Evolutionary conservation across 2,113 vertebrate species (phyloP), one percentile per base, ranked within the genome.

Genomic region (Morone saxatilis): DNA sequence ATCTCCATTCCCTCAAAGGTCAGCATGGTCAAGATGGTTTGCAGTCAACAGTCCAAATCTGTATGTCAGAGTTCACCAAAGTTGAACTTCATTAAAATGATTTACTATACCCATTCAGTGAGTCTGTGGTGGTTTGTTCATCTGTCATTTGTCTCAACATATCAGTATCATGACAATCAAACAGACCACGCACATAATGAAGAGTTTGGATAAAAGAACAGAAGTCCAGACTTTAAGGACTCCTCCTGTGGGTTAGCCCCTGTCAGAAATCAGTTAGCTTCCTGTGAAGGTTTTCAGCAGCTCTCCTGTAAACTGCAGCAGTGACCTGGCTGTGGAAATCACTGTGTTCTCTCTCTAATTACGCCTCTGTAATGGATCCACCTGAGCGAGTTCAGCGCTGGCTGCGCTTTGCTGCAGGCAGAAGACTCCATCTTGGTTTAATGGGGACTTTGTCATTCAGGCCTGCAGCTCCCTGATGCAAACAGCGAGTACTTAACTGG

Each of bases 361-460:
- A 87, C 74, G 40, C 62, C 74, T 51, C 47, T 56, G 83, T 86
- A 86, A 85, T 75, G 84, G 87, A 92, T 83, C 81, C 87, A 89
- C 86, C 88, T 86, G 87, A 89, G 87, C 22, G 62, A 76, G 70
- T 69, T 66, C 51, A 31, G 51, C 3, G 10, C 70, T 50, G 79
- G 79, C 76, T 83, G 74, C 17, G 40, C 67, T 67, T 67, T 73
- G 82, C 89, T 88, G 83, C 85, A 83, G 87, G 87, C 91, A 7
- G 85, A 78, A 83, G 82, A 74, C 91, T 89, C 87, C 79, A 84
- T 91, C 84, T 85, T 83, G 86, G 73, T 91, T 84, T 92, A 91
- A 91, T 89, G 86, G 88, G 88, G 80, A 84, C 82, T 88, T 88
- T 88, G 91, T 90, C 80, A 91, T 90, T 88, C 84, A 84, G 82